Percentiles rank a stretch among this genome's conserved stretches.
These are phyloP conservation scores for Apotomis capreana DNA, from an alignment of 2,888 invertebrate species.

Conservation along the genomic window DNA sequence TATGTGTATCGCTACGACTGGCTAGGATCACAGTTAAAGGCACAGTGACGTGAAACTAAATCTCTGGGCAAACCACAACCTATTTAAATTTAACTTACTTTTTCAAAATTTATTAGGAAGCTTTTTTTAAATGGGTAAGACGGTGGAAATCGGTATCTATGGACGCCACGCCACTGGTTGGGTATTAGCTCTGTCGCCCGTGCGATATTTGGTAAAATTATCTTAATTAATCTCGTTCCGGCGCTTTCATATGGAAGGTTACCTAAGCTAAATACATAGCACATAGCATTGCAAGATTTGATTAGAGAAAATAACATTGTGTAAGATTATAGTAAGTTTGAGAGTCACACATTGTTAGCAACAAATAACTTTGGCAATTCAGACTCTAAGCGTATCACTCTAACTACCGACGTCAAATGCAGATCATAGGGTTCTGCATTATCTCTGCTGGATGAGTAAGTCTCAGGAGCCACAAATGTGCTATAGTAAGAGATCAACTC, in stretches of 20 bases:
- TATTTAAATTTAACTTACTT: too few species aligned
- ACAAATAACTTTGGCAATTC: constrained; percentile 88
- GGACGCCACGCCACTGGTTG: too few species aligned
- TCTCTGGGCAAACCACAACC: too few species aligned
- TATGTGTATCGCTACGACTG: too few species aligned
- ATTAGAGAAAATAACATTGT: neutral
- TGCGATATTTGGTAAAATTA: too few species aligned
- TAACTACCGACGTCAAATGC: constrained; percentile 86
- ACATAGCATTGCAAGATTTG: neutral
- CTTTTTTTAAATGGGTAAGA: too few species aligned
- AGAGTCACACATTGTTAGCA: constrained; percentile 55
- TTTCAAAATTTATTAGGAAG: too few species aligned
- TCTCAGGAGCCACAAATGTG: constrained; percentile 81
- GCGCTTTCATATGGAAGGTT: neutral
- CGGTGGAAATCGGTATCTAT: too few species aligned
- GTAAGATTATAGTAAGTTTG: neutral
- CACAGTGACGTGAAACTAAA: too few species aligned
- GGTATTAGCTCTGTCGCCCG: too few species aligned
- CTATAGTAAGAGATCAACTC: constrained; percentile 91
- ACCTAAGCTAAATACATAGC: neutral
- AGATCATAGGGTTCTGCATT: constrained; percentile 72
- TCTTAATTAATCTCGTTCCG: neutral
- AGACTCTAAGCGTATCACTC: constrained; percentile 87
- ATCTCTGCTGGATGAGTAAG: constrained; percentile 61
- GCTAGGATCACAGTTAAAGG: too few species aligned